Base-by-base conservation (phyloP, 2,888 invertebrate species). In the Parasteatoda lunata region DNA sequence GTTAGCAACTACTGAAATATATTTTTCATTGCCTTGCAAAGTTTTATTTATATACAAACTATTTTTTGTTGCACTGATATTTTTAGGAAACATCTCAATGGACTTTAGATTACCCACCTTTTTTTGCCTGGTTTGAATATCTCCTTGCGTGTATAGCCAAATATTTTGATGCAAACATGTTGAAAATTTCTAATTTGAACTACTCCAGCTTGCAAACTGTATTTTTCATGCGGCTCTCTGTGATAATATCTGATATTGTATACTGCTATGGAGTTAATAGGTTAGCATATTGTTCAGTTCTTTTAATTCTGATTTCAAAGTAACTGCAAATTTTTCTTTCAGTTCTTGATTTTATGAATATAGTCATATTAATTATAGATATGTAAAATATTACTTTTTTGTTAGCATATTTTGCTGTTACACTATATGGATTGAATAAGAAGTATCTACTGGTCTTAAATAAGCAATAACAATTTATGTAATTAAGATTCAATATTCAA, bases 71-170 rank as follows among this genome's bases (percentile, higher is more conserved):
- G 4, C 65, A 68, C 13, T 66, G 45, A 49, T 77, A 71, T 13
- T 65, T 78, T 65, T 59, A 90, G 90, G 92, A 93, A 5, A 96
- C 96, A 4, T 99, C 99, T 77, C 94, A 97, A 94, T 99, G 99
- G 99, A 99, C 99, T 0, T 92, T 99, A 88, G 99, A 99, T 92
- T 99, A 99, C 93, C 99, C 99, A 49, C 99, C 99, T 0, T 94
- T 99, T 59, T 99, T 99, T 93, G 98, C 98, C 0, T 98, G 97
- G 95, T 95, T 99, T 91, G 98, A 99, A 92, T 97, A 94, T 93
- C 90, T 93, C 3, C 92, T 98, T n/a, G 95, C 98, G 5, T 94
- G 94, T 89, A 88, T 95, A 77, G 98, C 97, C 0, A 92, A 93
- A 88, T 94, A 93, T 89, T 95, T 97, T 91, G 98, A 99, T 92